These are phyloP conservation scores for Hemiscyllium ocellatum DNA, from an alignment of 2,113 vertebrate genomes.

Conservation along the genomic window DNA sequence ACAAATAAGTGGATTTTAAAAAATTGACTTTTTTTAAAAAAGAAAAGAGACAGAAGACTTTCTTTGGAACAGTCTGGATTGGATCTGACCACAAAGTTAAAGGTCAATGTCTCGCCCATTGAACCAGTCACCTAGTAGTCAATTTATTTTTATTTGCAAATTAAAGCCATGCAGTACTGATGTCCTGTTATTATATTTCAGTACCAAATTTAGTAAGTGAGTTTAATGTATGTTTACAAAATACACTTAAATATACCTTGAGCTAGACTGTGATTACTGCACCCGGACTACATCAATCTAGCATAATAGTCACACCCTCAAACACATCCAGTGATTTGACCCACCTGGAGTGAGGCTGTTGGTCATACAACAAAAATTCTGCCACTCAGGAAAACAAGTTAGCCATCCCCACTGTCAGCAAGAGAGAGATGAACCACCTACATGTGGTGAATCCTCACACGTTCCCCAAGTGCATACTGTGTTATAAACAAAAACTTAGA, in stretches of 20 bases:
- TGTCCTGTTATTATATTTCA: constrained; percentile 23
- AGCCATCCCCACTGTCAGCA: neutral
- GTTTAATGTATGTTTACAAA: neutral
- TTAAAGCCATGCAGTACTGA: neutral
- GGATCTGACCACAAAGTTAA: neutral
- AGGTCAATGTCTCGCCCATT: neutral
- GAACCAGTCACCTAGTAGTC: neutral
- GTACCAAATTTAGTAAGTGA: constrained; percentile 8
- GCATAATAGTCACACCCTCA: neutral
- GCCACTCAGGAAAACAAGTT: neutral
- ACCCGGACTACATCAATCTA: neutral
- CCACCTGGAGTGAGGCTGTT: neutral
- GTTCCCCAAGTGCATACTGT: too few species aligned
- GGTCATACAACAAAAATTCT: neutral
- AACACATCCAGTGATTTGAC: neutral
- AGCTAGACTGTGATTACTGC: neutral
- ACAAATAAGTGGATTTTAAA: neutral
- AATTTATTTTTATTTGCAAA: constrained; percentile 16
- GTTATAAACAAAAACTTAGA: neutral
- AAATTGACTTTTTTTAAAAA: neutral
- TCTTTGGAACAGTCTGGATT: neutral
- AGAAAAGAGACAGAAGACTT: neutral
- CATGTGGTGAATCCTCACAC: neutral
- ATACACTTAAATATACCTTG: constrained; percentile 1
- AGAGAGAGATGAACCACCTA: neutral